A percentile compares a stretch with the other conserved stretches of the same genome.
Conservation (phyloP, 2,888 invertebrate species). For the Aspidiotus destructor region DNA sequence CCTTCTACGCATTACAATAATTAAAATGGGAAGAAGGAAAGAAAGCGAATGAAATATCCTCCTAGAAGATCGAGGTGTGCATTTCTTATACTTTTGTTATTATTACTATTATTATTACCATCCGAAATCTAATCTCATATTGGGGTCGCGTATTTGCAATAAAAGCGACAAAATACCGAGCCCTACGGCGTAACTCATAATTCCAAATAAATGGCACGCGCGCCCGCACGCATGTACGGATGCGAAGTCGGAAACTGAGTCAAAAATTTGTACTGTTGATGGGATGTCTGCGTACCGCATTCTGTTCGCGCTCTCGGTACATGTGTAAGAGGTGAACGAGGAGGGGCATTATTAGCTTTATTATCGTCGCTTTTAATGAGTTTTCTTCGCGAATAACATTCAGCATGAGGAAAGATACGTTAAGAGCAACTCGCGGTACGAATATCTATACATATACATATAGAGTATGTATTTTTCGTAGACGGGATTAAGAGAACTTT, state of each 20-base stretch:
- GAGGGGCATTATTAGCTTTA: conserved; percentile 26
- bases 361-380: conserved; percentile 30
- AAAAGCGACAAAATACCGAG: conserved; percentile 25
- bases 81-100: conserved; percentile 16
- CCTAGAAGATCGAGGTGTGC: neutral
- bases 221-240: neutral
- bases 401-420: too few species aligned
- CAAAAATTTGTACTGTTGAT: conserved; percentile 5
- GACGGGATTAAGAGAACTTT: too few species aligned
- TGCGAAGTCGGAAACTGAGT: neutral
- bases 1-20: conserved; percentile 11
- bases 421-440: too few species aligned
- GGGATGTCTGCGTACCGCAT: neutral
- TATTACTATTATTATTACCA: conserved; percentile 11
- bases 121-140: conserved; percentile 30
- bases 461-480: too few species aligned
- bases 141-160: conserved; percentile 32
- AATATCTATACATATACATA: too few species aligned
- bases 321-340: neutral
- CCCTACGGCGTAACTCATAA: conserved; percentile 32
- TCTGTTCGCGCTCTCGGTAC: neutral
- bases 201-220: conserved; percentile 26
- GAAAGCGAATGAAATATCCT: neutral
- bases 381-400: conserved; percentile 6
- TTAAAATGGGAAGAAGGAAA: conserved; percentile 12